A percentile compares a stretch with the other conserved stretches of the same genome.
These are phyloP conservation scores for Perca fluviatilis DNA, from an alignment of 2,113 vertebrate species.

Conservation along the genomic window DNA sequence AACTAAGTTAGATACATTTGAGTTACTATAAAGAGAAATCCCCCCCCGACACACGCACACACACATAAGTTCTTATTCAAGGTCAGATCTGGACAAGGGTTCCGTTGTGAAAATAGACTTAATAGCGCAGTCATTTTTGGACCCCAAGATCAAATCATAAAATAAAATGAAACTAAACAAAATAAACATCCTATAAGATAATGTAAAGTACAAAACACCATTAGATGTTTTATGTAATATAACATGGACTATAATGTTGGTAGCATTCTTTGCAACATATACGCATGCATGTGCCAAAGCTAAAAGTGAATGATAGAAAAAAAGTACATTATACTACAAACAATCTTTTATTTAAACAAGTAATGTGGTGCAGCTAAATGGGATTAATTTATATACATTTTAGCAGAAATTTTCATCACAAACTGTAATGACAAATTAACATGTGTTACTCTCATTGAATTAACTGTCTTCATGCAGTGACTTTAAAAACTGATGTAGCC, in stretches of 20 bases:
- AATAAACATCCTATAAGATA: neutral
- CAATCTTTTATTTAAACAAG: neutral
- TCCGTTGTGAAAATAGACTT: constrained; percentile 50
- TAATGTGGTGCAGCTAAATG: neutral
- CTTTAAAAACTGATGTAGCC: neutral
- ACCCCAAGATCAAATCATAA: neutral
- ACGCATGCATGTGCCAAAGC: neutral
- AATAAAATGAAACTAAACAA: neutral
- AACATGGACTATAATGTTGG: neutral
- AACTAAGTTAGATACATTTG: neutral
- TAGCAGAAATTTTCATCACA: neutral
- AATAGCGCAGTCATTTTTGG: constrained; percentile 22
- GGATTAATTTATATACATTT: neutral
- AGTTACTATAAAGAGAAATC: neutral
- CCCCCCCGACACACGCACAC: constrained; percentile 10
- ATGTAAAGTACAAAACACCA: neutral
- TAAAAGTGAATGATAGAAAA: neutral
- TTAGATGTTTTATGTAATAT: neutral
- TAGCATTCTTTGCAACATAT: neutral
- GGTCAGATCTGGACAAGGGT: constrained; percentile 65
- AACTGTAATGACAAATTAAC: neutral
- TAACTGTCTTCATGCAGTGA: neutral
- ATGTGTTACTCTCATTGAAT: too few species aligned
- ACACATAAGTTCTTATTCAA: constrained; percentile 51
- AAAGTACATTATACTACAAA: neutral